Percentiles rank a stretch among this genome's conserved stretches.
Conservation (phyloP, 2,797 vertebrate genomes). For the Gymnodraco acuticeps region DNA sequence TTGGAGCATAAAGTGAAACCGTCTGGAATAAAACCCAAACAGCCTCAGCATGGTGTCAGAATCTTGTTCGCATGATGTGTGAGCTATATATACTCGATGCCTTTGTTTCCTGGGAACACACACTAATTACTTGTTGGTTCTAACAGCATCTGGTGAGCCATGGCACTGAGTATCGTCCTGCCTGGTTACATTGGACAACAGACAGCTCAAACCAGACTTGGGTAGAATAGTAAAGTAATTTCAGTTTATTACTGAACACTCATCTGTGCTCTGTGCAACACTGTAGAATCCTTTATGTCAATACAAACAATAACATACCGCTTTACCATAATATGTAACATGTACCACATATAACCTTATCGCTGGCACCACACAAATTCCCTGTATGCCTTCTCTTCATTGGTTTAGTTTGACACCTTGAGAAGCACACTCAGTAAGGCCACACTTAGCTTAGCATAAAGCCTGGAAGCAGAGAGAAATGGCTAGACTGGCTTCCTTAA, state of each 20-base stretch:
- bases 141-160: constrained; percentile 6
- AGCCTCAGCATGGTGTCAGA: constrained; percentile 4
- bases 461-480: background rate
- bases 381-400: background rate
- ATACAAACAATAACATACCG: background rate
- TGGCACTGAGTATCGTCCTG: background rate
- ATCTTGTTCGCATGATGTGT: background rate
- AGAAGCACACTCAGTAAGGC: background rate
- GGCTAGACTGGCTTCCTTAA: background rate
- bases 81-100: background rate
- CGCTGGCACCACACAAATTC: background rate
- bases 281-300: background rate
- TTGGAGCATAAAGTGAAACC: constrained; percentile 20
- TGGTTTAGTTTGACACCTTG: background rate
- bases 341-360: background rate
- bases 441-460: constrained; percentile 8
- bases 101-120: constrained; percentile 11
- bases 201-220: background rate
- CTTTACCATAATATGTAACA: background rate
- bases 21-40: constrained; percentile 23
- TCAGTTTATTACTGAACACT: background rate
- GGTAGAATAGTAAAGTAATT: constrained; percentile 5
- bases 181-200: background rate
- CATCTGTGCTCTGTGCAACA: background rate
- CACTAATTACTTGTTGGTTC: constrained; percentile 26